Base-by-base conservation (phyloP, 64 coral and sea anemone species). In the Cladopsammia gracilis region DNA sequence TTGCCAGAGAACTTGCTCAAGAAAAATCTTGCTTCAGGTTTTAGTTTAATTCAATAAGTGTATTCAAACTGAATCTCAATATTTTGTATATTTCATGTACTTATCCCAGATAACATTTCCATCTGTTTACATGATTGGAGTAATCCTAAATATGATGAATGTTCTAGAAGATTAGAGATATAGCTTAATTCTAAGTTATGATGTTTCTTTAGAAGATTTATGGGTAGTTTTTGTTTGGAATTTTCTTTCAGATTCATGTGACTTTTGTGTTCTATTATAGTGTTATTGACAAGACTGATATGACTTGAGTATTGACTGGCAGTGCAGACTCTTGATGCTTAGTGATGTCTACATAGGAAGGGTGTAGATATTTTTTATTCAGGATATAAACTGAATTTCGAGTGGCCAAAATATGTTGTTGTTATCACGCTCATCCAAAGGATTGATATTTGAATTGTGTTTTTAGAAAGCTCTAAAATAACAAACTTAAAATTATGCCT, bases 371-470 rank as follows among this genome's bases (percentile, higher is more conserved):
- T 14, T 16, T 62, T 12, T 12, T 56, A 34, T 78, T 58, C 52
- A 78, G 75, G 51, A 78, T 78, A 54, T 78, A 9, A 77, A 58
- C 3, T 26, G 48, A 78, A 78, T 78, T 57, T 34, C 34, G 2
- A 34, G 34, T 34, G 34, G 34, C 34, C 34, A 34, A 34, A 34
- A 34, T 34, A 34, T 34, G 34, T 34, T 34, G 2, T 34, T 34
- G 34, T 34, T 34, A 34, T 34, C 34, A 34, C 34, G 34, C 34
- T 34, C 34, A 34, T 34, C 34, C 34, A 44, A 4, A 10, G 25
- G 70, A 72, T 72, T 26, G 34, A 34, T 34, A 34, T 34, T 34
- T n/a, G n/a, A 75, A 48, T 48, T 52, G 8, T 3, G 44, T 3
- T 76, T 23, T 58, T 11, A 25, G 3, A 11, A 71, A 69, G 65